Evolutionary conservation across 2,888 invertebrate species (phyloP).

Genomic region (Colostygia pectinataria): DNA sequence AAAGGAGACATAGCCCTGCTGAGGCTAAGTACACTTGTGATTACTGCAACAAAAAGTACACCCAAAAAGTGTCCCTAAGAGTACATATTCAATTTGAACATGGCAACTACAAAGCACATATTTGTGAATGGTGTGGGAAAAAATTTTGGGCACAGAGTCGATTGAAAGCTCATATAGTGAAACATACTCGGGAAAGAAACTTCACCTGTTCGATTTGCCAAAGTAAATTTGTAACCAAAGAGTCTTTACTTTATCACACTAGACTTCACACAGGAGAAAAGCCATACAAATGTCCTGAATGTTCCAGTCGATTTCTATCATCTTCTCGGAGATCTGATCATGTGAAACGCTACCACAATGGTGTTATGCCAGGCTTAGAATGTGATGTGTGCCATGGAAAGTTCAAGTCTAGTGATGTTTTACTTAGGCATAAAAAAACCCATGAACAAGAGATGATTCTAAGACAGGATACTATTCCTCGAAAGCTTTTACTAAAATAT

Average conservation of each 20-base stretch:
- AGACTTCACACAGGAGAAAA: conserved; percentile 70
- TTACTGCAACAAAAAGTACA: conserved; percentile 68
- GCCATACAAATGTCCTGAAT: conserved; percentile 63
- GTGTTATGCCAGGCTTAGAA: conserved; percentile 41
- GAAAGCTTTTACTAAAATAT: background rate
- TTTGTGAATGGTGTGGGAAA: conserved; percentile 68
- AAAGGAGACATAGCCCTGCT: conserved; percentile 39
- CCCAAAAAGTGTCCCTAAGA: conserved; percentile 65
- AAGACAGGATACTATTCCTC: background rate
- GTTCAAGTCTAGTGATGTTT: conserved; percentile 50
- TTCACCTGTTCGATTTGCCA: conserved; percentile 57
- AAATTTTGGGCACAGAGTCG: conserved; percentile 69
- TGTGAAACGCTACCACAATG: conserved; percentile 55
- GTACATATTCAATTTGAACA: conserved; percentile 73
- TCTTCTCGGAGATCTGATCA: conserved; percentile 64
- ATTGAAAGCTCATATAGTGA: conserved; percentile 66
- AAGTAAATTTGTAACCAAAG: conserved; percentile 66
- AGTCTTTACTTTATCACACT: conserved; percentile 68
- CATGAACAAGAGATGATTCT: conserved; percentile 3
- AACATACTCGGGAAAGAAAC: conserved; percentile 68
- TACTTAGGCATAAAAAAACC: conserved; percentile 54
- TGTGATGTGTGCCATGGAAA: conserved; percentile 59
- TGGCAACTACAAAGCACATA: conserved; percentile 63
- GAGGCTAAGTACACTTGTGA: conserved; percentile 66
- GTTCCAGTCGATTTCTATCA: conserved; percentile 59